phyloP scores from a whole-genome alignment of 2,113 vertebrate genomes.

The Barbus barbus region DNA sequence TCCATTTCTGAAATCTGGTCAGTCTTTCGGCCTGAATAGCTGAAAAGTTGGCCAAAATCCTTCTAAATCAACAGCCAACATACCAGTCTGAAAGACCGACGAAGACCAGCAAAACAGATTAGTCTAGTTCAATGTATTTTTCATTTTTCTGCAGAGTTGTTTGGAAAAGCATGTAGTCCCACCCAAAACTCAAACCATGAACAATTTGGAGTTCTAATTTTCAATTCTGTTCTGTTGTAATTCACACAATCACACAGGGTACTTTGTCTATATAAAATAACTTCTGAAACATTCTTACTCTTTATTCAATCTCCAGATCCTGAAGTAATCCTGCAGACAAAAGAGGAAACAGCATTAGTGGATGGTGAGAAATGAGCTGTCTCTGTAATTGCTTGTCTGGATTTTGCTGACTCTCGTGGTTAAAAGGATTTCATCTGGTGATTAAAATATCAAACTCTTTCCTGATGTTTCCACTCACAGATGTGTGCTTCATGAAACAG shows the following conservation, averaged over 20 bases:
- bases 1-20: not conserved
- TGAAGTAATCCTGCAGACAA: not conserved
- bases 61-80: not conserved
- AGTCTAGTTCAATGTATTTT: not conserved
- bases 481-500: constrained; percentile 67
- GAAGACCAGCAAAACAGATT: not conserved
- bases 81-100: not conserved
- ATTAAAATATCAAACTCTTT: no score
- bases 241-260: not conserved
- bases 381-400: not conserved
- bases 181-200: no score
- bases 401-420: not conserved
- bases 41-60: not conserved
- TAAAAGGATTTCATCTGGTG: no score
- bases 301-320: not conserved
- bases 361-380: not conserved
- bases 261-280: not conserved
- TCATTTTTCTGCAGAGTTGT: no score
- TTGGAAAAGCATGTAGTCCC: no score
- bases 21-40: no score
- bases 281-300: not conserved
- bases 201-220: no score
- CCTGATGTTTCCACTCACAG: constrained; percentile 58
- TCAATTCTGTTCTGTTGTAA: no score
- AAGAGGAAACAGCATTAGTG: not conserved